These are phyloP conservation scores for Narcine bancroftii DNA, from an alignment of 2,113 vertebrate genomes.

Conservation along the genomic window DNA sequence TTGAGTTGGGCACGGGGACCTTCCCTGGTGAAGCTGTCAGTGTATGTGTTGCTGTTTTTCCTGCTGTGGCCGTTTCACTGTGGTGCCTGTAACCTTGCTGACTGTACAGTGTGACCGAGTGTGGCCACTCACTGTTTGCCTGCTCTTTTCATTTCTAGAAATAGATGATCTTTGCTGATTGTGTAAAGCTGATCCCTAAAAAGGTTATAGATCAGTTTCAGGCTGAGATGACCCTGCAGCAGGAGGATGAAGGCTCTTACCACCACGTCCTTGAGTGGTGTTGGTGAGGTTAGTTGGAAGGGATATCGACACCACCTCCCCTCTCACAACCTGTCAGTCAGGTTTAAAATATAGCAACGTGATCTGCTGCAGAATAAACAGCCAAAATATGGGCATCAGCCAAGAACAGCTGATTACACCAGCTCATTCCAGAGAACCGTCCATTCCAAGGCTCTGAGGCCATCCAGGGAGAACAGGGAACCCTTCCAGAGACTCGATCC, in stretches of 20 bases:
- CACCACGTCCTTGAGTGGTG: not conserved
- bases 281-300: not conserved
- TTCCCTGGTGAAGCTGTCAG: too few species aligned
- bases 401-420: conserved; percentile 51
- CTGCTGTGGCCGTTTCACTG: not conserved
- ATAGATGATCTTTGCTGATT: too few species aligned
- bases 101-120: too few species aligned
- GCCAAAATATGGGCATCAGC: conserved; percentile 74
- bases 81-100: too few species aligned
- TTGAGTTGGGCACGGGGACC: too few species aligned
- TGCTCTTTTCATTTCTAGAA: not conserved
- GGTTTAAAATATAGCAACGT: conserved; percentile 70
- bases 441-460: conserved; percentile 50
- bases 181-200: not conserved
- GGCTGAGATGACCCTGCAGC: not conserved
- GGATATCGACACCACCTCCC: conserved; percentile 2
- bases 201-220: not conserved
- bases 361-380: conserved; percentile 57
- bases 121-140: not conserved
- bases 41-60: too few species aligned
- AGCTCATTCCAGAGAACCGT: conserved; percentile 55
- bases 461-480: conserved; percentile 54
- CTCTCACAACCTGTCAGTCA: conserved; percentile 20
- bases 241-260: not conserved
- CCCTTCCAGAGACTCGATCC: conserved; percentile 54